phyloP scores from a whole-genome alignment of 1,140 invertebrate genomes.

The Cyclina sinensis region DNA sequence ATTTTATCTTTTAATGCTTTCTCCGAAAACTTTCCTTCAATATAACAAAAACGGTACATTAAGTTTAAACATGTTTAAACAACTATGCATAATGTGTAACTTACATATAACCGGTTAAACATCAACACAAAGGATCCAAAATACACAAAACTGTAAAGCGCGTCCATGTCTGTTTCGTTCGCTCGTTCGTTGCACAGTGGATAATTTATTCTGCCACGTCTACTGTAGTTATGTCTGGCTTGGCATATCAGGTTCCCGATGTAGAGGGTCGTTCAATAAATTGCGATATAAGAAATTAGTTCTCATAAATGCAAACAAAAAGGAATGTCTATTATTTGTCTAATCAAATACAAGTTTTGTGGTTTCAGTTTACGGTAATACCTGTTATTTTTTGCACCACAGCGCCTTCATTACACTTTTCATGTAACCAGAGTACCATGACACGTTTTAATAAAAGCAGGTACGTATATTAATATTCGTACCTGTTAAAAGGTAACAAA shows the following conservation, averaged over 20 bases:
- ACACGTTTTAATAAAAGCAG: too few relatives aligned
- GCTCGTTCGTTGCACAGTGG: not conserved
- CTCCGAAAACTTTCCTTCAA: too few relatives aligned
- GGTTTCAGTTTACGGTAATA: too few relatives aligned
- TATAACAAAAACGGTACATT: too few relatives aligned
- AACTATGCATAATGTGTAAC: not conserved
- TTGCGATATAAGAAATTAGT: not conserved
- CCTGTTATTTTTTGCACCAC: too few relatives aligned
- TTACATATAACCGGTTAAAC: slow-evolving; percentile 32
- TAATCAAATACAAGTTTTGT: too few relatives aligned
- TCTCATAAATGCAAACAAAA: too few relatives aligned
- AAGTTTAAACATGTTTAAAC: not conserved
- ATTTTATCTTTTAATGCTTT: too few relatives aligned
- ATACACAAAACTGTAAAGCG: slow-evolving; percentile 8
- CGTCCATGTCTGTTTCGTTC: slow-evolving; percentile 13
- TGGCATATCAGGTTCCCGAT: slow-evolving; percentile 38
- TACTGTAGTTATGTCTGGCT: slow-evolving; percentile 36
- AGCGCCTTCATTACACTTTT: too few relatives aligned
- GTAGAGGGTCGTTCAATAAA: not conserved
- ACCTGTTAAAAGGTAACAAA: not conserved
- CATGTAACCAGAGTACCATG: too few relatives aligned
- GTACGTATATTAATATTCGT: too few relatives aligned
- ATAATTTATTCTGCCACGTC: slow-evolving; percentile 30
- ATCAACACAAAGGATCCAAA: slow-evolving; percentile 59
- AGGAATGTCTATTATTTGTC: too few relatives aligned